Evolutionary conservation across 1,140 invertebrate species (phyloP), one percentile per base, ranked within the genome.

Genomic region (Orussus abietinus): DNA sequence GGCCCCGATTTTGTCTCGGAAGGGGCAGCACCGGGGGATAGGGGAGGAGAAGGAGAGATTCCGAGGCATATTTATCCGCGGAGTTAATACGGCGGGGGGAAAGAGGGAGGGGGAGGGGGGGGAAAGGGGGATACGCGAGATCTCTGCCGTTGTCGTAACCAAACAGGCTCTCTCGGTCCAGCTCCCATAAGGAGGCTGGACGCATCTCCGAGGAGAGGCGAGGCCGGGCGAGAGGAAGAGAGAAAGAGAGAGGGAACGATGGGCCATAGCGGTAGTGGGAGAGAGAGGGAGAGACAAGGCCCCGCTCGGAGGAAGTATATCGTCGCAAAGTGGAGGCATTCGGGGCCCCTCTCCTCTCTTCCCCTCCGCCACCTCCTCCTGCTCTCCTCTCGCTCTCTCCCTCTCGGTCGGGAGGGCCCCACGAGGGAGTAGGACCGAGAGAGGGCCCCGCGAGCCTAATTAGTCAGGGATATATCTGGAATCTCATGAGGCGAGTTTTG

Each of bases 391-490:
- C n/a, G n/a, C n/a, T n/a, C n/a, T n/a, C n/a, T n/a, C n/a, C n/a
- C n/a, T n/a, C n/a, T n/a, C n/a, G n/a, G n/a, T n/a, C n/a, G n/a
- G n/a, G n/a, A n/a, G n/a, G n/a, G n/a, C n/a, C n/a, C n/a, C n/a
- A n/a, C n/a, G n/a, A n/a, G n/a, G n/a, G n/a, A n/a, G n/a, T n/a
- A n/a, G 28, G 21, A 18, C 28, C 14, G 20, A 10, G 15, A 33
- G 51, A 49, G 53, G 51, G 50, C 46, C 33, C 52, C 49, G 53
- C 55, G 66, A 52, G 60, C 61, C 69, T 73, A 73, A 73, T 73
- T 73, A 73, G 70, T 70, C 68, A 68, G 60, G 59, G 54, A 65
- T 66, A 64, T 70, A 70, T 70, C 67, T 68, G 65, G 66, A 72
- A 73, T 69, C 66, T 68, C 59, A 61, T 59, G 65, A 67, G 61